These are phyloP conservation scores for Saimiri boliviensis DNA, from an alignment of 2,113 vertebrate species.

Conservation along the genomic window DNA sequence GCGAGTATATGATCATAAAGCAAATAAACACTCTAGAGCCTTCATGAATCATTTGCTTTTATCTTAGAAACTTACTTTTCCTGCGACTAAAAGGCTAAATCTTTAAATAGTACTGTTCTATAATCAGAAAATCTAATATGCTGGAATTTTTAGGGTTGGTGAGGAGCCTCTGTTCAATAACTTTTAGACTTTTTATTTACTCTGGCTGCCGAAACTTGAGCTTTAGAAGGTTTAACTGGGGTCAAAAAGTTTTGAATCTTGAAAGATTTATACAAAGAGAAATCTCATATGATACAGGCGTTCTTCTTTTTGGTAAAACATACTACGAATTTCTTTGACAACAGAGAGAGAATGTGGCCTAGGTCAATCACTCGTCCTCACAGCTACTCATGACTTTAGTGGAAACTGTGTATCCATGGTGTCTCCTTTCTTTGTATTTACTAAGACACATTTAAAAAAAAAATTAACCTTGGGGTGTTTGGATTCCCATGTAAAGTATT, in stretches of 20 bases:
- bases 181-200: neutral
- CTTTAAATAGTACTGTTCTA: slow-evolving; percentile 8
- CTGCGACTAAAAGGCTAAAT: neutral
- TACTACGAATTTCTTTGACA: neutral
- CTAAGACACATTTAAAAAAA: neutral
- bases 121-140: slow-evolving; percentile 3
- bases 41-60: slow-evolving; percentile 53
- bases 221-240: neutral
- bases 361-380: neutral
- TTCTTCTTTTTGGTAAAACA: neutral
- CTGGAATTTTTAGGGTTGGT: neutral
- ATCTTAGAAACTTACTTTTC: slow-evolving; percentile 43
- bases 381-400: neutral
- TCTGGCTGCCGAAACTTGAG: neutral
- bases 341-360: neutral
- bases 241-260: neutral
- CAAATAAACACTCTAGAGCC: slow-evolving; percentile 2
- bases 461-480: neutral
- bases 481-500: neutral
- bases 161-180: neutral
- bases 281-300: neutral
- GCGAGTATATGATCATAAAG: neutral
- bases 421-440: neutral
- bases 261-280: neutral
- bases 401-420: neutral